These are phyloP conservation scores for Ruditapes philippinarum DNA, from an alignment of 1,140 invertebrate species.

Conservation along the genomic window DNA sequence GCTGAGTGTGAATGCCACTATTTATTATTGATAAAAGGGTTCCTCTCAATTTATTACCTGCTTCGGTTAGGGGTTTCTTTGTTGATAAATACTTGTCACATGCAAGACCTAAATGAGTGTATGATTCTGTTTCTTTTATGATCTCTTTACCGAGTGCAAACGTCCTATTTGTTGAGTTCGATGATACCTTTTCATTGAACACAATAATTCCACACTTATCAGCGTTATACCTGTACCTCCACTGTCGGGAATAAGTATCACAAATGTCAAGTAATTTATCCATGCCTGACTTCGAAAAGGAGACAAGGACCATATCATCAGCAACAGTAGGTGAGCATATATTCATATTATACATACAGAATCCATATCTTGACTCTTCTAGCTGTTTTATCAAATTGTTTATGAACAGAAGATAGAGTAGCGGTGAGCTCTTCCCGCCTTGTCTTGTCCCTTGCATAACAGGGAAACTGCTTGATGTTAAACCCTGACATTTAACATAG, in stretches of 20 bases:
- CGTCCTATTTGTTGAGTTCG: not conserved
- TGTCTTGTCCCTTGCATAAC: constrained; percentile 20
- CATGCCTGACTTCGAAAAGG: not conserved
- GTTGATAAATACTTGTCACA: not conserved
- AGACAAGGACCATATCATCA: constrained; percentile 41
- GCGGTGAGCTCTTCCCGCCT: constrained; percentile 15
- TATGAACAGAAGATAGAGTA: constrained; percentile 39
- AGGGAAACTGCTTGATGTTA: not conserved
- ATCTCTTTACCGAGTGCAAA: not conserved
- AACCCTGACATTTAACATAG: not conserved
- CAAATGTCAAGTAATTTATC: constrained; percentile 29
- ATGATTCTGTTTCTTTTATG: not conserved
- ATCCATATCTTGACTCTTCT: not conserved
- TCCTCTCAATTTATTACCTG: not conserved
- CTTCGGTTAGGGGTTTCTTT: not conserved
- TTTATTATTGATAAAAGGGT: not conserved
- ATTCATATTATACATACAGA: constrained; percentile 14
- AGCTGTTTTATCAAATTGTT: constrained; percentile 12
- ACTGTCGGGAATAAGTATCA: constrained; percentile 5
- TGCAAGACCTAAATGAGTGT: not conserved
- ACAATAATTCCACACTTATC: constrained; percentile 17
- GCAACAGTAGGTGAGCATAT: constrained; percentile 6
- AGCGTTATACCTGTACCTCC: constrained; percentile 29
- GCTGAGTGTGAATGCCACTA: not conserved
- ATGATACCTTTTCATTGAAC: not conserved